phyloP scores from a whole-genome alignment of 2,113 vertebrate species.

The Rhombomys opimus region DNA sequence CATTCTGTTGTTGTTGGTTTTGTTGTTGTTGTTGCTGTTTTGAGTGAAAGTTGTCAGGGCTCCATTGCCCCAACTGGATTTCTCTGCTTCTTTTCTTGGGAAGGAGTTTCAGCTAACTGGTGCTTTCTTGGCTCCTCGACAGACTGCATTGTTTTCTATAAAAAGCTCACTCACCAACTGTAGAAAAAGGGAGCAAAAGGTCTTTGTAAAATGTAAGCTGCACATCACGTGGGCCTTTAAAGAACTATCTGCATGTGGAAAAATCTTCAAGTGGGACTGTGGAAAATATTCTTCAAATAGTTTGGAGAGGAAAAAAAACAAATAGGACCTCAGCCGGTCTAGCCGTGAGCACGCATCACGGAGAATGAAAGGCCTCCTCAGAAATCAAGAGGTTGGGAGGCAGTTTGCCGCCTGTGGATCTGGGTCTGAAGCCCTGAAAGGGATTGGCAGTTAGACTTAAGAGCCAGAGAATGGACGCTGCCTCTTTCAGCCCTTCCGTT shows the following conservation, averaged over 20 bases:
- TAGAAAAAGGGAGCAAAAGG: neutral
- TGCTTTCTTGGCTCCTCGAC: neutral
- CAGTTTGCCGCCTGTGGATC: neutral
- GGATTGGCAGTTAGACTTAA: neutral
- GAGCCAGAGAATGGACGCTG: neutral
- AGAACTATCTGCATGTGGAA: neutral
- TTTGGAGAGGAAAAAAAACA: neutral
- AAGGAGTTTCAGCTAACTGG: neutral
- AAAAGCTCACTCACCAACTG: neutral
- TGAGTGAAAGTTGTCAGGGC: neutral
- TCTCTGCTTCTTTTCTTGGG: constrained; percentile 21
- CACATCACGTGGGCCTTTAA: neutral
- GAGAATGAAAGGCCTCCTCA: neutral
- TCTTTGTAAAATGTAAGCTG: neutral
- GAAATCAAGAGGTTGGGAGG: neutral
- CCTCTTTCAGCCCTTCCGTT: neutral
- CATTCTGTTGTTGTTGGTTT: no score
- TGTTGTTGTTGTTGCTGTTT: neutral
- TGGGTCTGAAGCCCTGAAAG: neutral
- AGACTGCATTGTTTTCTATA: constrained; percentile 19
- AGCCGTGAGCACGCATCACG: accelerated
- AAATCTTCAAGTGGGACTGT: neutral
- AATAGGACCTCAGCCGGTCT: neutral
- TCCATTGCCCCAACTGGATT: neutral
- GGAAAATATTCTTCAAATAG: neutral